These are phyloP conservation scores for Microctonus aethiopoides DNA, from an alignment of 2,888 invertebrate species.

Conservation along the genomic window DNA sequence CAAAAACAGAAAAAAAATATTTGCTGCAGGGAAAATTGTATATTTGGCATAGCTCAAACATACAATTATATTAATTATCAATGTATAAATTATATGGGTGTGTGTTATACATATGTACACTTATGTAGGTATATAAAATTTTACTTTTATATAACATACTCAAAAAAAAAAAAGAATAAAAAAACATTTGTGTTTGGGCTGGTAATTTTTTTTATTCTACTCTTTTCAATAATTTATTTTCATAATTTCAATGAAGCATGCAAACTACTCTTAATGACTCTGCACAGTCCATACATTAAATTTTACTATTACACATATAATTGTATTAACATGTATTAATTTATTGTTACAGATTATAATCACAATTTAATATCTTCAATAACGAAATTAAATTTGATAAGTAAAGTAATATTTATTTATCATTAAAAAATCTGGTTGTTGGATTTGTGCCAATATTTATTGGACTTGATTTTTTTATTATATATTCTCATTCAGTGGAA, in stretches of 20 bases:
- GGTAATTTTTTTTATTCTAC: background rate
- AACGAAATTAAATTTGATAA: background rate
- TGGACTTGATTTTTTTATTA: background rate
- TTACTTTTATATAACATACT: too few relatives aligned
- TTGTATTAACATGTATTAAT: too few relatives aligned
- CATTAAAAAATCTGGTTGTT: background rate
- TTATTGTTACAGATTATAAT: background rate
- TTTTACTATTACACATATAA: background rate
- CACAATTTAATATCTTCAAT: background rate
- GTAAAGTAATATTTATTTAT: background rate
- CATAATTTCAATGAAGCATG: slow-evolving; percentile 13
- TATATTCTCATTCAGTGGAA: background rate
- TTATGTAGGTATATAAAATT: too few relatives aligned
- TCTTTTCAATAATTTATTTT: slow-evolving; percentile 8
- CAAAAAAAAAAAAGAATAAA: too few relatives aligned
- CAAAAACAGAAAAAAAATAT: background rate
- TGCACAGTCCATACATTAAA: background rate
- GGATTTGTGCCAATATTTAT: background rate
- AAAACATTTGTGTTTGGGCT: background rate
- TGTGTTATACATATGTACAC: too few relatives aligned
- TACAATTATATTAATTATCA: slow-evolving; percentile 5
- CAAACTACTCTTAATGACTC: slow-evolving; percentile 3
- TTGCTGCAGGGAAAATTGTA: background rate
- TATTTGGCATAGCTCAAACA: background rate
- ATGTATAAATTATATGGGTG: too few relatives aligned